Conservation (phyloP, 2,797 vertebrate genomes). For the Phoeniculus purpureus region DNA sequence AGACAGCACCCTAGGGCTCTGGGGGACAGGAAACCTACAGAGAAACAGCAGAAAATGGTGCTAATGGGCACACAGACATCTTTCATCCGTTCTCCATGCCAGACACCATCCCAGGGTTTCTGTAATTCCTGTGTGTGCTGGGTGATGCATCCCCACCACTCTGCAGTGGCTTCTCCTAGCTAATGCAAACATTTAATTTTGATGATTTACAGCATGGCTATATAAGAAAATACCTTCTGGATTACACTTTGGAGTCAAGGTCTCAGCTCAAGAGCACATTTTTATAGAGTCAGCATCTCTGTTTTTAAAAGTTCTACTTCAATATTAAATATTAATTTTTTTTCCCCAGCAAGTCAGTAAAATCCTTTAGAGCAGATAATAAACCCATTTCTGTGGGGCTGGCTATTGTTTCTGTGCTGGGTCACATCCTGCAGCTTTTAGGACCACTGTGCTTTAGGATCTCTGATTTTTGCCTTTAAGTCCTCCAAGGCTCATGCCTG, state of each 20-base stretch:
- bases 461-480: not conserved
- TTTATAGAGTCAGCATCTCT: conserved; percentile 69
- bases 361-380: conserved; percentile 53
- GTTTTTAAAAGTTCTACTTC: conserved; percentile 62
- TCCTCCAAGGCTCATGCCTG: not conserved
- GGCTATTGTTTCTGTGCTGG: not conserved
- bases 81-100: fast-evolving
- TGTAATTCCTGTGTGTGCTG: not conserved
- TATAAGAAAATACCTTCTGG: conserved; percentile 22
- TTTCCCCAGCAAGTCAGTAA: conserved; percentile 38
- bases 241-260: conserved; percentile 64
- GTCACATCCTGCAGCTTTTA: not conserved
- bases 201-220: conserved; percentile 61
- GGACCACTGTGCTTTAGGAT: not conserved
- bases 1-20: not conserved
- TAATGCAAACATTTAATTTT: conserved; percentile 71
- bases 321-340: conserved; percentile 57
- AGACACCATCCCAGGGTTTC: not conserved
- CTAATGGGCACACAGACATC: fast-evolving
- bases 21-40: not conserved
- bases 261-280: conserved; percentile 56
- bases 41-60: fast-evolving
- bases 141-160: not conserved
- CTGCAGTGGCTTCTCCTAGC: not conserved
- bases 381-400: conserved; percentile 42